Evolutionary conservation across 1,140 invertebrate species (phyloP), one percentile per base, ranked within the genome.

Genomic region (Acromyrmex charruanus): DNA sequence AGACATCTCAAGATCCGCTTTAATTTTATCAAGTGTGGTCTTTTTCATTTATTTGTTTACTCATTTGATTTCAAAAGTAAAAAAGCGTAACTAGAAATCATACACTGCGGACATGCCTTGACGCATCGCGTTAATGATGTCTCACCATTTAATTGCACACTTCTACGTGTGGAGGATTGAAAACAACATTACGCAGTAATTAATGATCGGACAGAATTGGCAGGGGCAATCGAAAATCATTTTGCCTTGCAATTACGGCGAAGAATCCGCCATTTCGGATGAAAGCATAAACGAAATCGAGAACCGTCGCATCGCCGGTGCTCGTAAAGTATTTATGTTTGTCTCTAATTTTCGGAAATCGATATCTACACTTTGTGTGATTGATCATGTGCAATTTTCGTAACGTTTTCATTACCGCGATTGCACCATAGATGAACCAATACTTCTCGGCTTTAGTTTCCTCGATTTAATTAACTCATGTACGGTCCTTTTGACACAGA

Each of bases 191-290:
- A 55, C 75, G 49, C 84, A 44, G 21, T 81, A 89, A 89, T 89
- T 89, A 89, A 89, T 65, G 71, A 55, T 53, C 21, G 74, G 69
- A 63, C 59, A 49, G 74, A 87, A 85, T 71, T 61, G 53, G 21
- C 35, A 16, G 14, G 21, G 72, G 31, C 85, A 77, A 77, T 81
- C 77, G 79, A 79, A 63, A 87, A 89, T 89, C 49, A 90, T 87
- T 90, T 90, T 65, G 86, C 61, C 75, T 72, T n/a, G 55, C 65
- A 59, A 82, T 89, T 77, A 82, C 28, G 44, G 63, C 44, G 28
- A 31, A 61, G 6, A 16, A 28, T 9, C 6, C 12, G 21, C 18
- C 1, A 25, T 77, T 72, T 12, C 63, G 44, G 25, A 65, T 31
- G 2, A 39, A 44, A 25, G 55, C 14, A 49, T 49, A 49, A 74